Base-by-base conservation (phyloP, 2,888 invertebrate species). In the Dastarcus helophoroides region DNA sequence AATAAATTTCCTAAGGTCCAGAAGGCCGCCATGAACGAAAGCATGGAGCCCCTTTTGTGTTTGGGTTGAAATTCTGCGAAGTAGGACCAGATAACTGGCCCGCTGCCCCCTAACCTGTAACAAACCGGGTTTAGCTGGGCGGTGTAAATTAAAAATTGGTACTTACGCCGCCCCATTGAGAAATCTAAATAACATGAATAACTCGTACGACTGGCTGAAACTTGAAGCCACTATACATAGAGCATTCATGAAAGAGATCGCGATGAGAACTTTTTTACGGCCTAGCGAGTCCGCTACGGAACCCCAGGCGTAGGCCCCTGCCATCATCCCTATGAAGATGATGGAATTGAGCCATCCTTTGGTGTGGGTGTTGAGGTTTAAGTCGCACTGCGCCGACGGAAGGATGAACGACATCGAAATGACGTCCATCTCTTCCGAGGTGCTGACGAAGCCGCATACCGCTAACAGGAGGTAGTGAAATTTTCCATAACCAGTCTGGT, bases 361-460 rank as follows among this genome's bases (percentile, higher is more conserved):
- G 43, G 85, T 80, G 48, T 78, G 73, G 32, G 89, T 88, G 54
- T 80, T 79, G 50, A 91, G 73, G 44, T 82, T 65, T 60, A 91
- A 70, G 69, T 91, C 91, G 72, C 90, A 90, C 64, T 89, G 83
- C 43, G 90, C 90, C 50, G 88, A 85, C 25, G 90, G 90, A 40
- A 91, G 68, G 63, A 91, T 85, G 72, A 90, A 91, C 46, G 90
- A 90, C 79, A 91, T 86, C 50, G 85, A 86, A 55, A 91, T 84
- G 67, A 90, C 88, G 68, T 90, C 90, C 79, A 91, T 88, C 71
- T 90, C 89, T 72, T 91, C 90, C 63, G 88, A 88, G 46, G 86
- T 86, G 68, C 84, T 85, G 63, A 90, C 89, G 66, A 90, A 83
- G 48, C 91, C 90, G 68, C 90, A 90, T 62, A 91, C 80, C 58